Conservation (phyloP, 2,113 vertebrate genomes). For the Oncorhynchus masou region DNA sequence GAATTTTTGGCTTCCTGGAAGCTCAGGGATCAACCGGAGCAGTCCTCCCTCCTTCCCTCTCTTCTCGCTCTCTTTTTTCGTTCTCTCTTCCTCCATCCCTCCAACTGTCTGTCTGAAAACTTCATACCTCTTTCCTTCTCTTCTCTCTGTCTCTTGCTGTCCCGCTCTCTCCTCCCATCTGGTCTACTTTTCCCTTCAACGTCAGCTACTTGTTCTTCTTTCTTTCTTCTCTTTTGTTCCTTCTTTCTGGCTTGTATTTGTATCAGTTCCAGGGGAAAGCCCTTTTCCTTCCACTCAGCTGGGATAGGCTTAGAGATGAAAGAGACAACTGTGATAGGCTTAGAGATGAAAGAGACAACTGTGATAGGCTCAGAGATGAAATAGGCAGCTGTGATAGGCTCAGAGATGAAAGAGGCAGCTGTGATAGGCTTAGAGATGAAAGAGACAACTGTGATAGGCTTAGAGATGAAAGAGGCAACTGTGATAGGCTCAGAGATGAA, state of each 20-base stretch:
- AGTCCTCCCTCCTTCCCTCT: background rate
- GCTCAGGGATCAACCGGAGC: slow-evolving; percentile 70
- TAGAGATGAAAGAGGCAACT: too few species aligned
- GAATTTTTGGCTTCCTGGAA: slow-evolving; percentile 66
- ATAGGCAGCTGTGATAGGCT: too few species aligned
- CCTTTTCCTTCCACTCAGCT: slow-evolving; percentile 2
- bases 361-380: too few species aligned
- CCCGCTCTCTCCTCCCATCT: slow-evolving; percentile 21
- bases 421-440: too few species aligned
- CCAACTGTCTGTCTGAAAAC: background rate
- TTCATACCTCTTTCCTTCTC: background rate
- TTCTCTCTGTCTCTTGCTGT: slow-evolving; percentile 5
- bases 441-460: too few species aligned
- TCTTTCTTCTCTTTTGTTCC: slow-evolving; percentile 21
- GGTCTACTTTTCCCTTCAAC: background rate
- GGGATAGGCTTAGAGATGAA: too few species aligned
- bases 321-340: too few species aligned
- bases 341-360: too few species aligned
- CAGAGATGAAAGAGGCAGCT: too few species aligned
- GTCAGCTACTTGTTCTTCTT: background rate
- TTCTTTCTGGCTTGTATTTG: slow-evolving; percentile 6
- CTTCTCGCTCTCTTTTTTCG: background rate
- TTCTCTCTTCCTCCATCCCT: background rate
- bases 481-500: background rate
- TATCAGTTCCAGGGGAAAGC: slow-evolving; percentile 41